Evolutionary conservation across 2,113 vertebrate genomes (phyloP).

Genomic region (Lynx canadensis): DNA sequence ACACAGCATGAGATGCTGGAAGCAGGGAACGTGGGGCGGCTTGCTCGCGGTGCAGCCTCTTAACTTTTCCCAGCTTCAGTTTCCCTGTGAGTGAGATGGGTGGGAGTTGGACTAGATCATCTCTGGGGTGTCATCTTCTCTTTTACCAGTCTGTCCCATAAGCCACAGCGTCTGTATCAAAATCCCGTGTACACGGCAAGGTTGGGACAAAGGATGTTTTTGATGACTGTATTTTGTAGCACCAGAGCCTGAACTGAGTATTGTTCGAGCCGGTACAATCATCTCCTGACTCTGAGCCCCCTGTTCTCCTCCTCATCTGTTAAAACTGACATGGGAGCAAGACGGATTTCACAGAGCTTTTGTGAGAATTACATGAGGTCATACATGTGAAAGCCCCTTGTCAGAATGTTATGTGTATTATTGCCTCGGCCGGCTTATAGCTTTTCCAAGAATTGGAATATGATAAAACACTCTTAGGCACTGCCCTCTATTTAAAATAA

Average conservation of each 20-base stretch:
- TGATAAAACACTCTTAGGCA: background rate
- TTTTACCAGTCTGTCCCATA: background rate
- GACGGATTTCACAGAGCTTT: background rate
- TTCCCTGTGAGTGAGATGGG: background rate
- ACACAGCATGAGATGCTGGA: background rate
- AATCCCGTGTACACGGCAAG: background rate
- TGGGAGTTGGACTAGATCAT: no score
- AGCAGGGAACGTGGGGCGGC: background rate
- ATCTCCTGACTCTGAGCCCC: background rate
- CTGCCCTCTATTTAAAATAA: background rate
- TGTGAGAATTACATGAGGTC: background rate
- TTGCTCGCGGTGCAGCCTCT: background rate
- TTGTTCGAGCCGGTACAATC: background rate
- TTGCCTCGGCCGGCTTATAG: background rate
- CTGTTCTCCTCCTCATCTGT: background rate
- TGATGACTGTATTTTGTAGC: background rate
- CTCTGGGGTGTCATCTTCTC: background rate
- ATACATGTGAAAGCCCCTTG: background rate
- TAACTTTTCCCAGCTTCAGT: background rate
- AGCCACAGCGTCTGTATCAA: background rate
- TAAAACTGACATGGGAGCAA: background rate
- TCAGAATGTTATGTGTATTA: background rate
- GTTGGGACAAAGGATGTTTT: background rate
- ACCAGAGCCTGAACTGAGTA: background rate
- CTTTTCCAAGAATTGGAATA: slow-evolving; percentile 34